A percentile compares a stretch with the other conserved stretches of the same genome.
phyloP scores from a whole-genome alignment of 2,113 vertebrate species.

The Parus major region DNA sequence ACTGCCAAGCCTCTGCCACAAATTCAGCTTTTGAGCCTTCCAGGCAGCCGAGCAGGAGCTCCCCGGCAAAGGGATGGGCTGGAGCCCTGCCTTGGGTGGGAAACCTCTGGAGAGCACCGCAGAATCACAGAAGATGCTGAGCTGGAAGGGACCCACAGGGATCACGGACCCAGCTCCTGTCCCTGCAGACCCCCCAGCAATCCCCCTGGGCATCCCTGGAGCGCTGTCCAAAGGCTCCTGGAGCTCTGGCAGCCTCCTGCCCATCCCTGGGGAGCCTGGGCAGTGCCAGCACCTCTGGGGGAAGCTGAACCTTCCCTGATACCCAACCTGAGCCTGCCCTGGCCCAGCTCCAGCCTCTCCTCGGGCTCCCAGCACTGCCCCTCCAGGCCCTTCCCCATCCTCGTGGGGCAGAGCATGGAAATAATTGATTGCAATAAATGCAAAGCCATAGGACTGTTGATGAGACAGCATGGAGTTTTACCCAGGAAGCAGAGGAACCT shows the following conservation, averaged over 20 bases:
- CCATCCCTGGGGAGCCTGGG: neutral
- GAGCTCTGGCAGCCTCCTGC: neutral
- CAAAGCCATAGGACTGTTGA: neutral
- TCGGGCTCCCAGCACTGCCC: neutral
- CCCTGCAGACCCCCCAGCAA: neutral
- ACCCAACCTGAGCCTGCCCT: fast-evolving
- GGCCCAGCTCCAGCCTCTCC: neutral
- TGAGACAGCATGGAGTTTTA: neutral
- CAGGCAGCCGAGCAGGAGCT: neutral
- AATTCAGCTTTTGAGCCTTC: neutral
- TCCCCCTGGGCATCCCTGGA: neutral
- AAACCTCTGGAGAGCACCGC: fast-evolving
- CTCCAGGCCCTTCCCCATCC: neutral
- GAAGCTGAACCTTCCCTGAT: neutral
- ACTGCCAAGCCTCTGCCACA: neutral
- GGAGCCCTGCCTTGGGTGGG: neutral
- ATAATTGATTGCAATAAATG: neutral
- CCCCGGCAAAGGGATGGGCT: neutral
- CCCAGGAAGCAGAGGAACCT: neutral
- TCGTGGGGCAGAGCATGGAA: neutral
- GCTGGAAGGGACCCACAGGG: neutral
- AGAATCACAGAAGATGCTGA: fast-evolving
- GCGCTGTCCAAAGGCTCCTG: fast-evolving
- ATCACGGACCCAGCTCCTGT: fast-evolving
- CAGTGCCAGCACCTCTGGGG: neutral